Evolutionary conservation across 2,888 invertebrate species (phyloP).

Genomic region (Ceraclea dissimilis): DNA sequence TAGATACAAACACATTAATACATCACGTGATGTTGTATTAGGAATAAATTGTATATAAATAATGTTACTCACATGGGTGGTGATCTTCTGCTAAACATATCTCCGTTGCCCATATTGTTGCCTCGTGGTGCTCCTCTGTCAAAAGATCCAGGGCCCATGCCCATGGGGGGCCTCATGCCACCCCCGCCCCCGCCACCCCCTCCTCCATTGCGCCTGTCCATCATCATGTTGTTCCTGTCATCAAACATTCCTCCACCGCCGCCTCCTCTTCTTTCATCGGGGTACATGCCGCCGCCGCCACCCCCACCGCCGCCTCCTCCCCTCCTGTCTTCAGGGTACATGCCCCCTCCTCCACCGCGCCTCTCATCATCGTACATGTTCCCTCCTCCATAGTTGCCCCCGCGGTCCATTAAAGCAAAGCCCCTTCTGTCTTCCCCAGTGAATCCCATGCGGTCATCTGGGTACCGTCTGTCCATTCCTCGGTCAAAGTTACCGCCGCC

Average conservation of each 20-base stretch:
- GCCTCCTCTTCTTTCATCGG: conserved; percentile 34
- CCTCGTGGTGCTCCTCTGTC: conserved; percentile 35
- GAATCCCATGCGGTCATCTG: conserved; percentile 35
- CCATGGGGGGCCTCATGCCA: conserved; percentile 31
- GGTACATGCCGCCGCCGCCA: conserved; percentile 30
- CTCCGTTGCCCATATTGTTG: conserved; percentile 39
- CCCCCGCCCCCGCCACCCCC: conserved; percentile 26
- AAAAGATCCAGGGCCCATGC: conserved; percentile 35
- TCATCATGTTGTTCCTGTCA: conserved; percentile 35
- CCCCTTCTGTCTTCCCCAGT: conserved; percentile 31
- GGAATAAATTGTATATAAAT: too few species aligned
- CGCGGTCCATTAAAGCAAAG: conserved; percentile 43
- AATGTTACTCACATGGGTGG: conserved; percentile 28
- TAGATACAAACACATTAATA: too few species aligned
- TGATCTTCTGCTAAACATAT: conserved; percentile 46
- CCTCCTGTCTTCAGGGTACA: conserved; percentile 40
- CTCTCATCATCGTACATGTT: conserved; percentile 31
- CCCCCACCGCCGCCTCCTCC: conserved; percentile 32
- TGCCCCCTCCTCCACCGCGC: conserved; percentile 30
- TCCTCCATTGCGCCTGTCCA: conserved; percentile 36
- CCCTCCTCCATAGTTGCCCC: conserved; percentile 32
- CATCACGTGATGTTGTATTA: too few species aligned
- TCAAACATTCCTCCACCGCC: conserved; percentile 33
- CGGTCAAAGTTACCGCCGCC: conserved; percentile 35
- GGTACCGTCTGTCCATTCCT: conserved; percentile 33